Evolutionary conservation across 2,888 invertebrate genomes (phyloP).

Genomic region (Eumacrocentrus americanus): DNA sequence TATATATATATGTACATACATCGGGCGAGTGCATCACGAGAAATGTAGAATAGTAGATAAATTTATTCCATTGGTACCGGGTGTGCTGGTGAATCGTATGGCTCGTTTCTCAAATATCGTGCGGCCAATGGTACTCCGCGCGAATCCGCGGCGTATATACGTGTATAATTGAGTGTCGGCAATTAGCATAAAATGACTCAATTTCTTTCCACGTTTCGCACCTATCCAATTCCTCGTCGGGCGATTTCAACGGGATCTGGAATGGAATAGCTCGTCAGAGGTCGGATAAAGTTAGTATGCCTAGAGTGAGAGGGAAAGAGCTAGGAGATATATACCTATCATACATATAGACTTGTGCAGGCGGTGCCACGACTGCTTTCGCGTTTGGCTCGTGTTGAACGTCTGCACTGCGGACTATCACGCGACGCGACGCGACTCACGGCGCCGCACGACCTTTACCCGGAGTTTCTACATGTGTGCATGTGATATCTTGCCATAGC

Average conservation of each 20-base stretch:
- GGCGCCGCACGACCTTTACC: conserved; percentile 21
- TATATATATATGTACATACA: background rate
- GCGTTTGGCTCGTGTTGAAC: conserved; percentile 24
- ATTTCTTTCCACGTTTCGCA: conserved; percentile 35
- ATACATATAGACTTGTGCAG: conserved; percentile 11
- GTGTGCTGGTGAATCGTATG: conserved; percentile 4
- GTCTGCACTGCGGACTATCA: conserved; percentile 38
- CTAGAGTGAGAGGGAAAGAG: background rate
- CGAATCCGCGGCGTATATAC: background rate
- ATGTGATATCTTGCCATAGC: conserved; percentile 15
- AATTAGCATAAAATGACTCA: conserved; percentile 42
- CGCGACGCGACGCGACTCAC: conserved; percentile 30
- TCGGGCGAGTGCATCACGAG: conserved; percentile 1
- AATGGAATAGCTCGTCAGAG: background rate
- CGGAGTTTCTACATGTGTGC: conserved; percentile 20
- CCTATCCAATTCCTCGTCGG: conserved; percentile 20
- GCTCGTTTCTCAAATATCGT: conserved; percentile 16
- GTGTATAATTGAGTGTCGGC: conserved; percentile 28
- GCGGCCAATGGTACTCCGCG: background rate
- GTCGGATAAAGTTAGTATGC: conserved; percentile 2
- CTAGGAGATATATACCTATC: background rate
- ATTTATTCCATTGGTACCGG: conserved; percentile 14
- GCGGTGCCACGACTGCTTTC: conserved; percentile 15
- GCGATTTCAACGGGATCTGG: conserved; percentile 1
- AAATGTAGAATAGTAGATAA: conserved; percentile 13